Evolutionary conservation across 2,797 vertebrate species (phyloP).

Genomic region (Anabacerthia variegaticeps): DNA sequence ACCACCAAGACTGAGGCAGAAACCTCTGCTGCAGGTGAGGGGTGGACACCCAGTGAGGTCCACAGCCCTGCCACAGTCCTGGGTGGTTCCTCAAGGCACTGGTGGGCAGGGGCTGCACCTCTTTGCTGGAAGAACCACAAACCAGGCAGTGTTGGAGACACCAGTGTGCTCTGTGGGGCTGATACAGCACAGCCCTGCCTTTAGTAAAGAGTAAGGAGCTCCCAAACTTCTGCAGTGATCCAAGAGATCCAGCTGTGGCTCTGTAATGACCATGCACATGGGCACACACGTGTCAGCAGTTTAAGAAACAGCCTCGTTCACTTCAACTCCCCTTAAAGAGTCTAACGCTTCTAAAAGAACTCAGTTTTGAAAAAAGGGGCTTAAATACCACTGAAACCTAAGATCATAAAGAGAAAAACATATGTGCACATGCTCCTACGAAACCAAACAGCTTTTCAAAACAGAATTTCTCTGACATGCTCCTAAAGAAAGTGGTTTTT

Average conservation of each 20-base stretch:
- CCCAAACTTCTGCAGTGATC: not conserved
- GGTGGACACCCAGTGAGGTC: not conserved
- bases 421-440: not conserved
- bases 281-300: not conserved
- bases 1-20: not conserved
- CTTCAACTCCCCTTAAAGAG: not conserved
- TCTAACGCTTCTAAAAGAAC: not conserved
- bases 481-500: not conserved
- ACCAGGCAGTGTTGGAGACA: not conserved
- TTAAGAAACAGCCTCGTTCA: not conserved
- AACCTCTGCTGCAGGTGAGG: not conserved
- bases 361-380: not conserved
- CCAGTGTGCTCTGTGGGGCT: not conserved
- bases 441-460: constrained; percentile 33
- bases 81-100: not conserved
- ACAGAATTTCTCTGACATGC: not conserved
- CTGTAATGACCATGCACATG: not conserved
- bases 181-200: not conserved
- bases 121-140: fast-evolving
- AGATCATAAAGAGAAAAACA: constrained; percentile 34
- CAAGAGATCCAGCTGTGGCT: not conserved
- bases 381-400: constrained; percentile 9
- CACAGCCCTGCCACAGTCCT: not conserved
- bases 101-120: not conserved
- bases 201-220: not conserved